Evolutionary conservation across 1,140 invertebrate species (phyloP), one percentile per base, ranked within the genome.

Genomic region (Lysiphlebus fabarum): DNA sequence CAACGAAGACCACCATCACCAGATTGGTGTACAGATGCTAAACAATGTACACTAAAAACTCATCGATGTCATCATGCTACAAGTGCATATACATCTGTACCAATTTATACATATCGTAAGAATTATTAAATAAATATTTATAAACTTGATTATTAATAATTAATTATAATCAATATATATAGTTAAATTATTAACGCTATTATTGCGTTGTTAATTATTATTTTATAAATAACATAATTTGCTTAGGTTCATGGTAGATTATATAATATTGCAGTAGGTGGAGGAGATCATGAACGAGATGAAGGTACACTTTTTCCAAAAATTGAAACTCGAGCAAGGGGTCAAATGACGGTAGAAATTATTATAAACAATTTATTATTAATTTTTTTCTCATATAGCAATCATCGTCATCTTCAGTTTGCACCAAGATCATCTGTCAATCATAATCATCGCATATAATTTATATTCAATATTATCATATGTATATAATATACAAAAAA

Each of bases 31-130:
- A 81, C 76, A 38, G 82, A 79, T 70, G 83, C 69, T 77, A 83
- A 68, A 56, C 80, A 89, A 40, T 95, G 92, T 70, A 91, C 90
- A 2, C 88, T 88, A 61, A 88, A 87, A 67, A 93, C 91, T 1
- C 90, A 94, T 75, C 81, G 90, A 59, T 94, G 92, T 80, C 88
- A 90, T 71, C 92, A 95, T 70, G 90, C 91, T 4, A 89, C 91
- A 11, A 92, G 93, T 75, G 92, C 92, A 45, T 95, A 95, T 73
- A 94, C 91, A 6, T 92, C 91, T 12, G 84, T 93, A 44, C 92
- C 92, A 38, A 70, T 76, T 54, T 80, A 78, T 57, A 78, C 75
- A 26, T 80, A 80, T 67, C 73, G 77, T 80, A 73, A 58, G 77
- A 71, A 50, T 26, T 38, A 49, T n/a, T 14, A n/a, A 42, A 34